Evolutionary conservation across 2,888 invertebrate species (phyloP), one percentile per base, ranked within the genome.

Genomic region (Anthrax anthrax): DNA sequence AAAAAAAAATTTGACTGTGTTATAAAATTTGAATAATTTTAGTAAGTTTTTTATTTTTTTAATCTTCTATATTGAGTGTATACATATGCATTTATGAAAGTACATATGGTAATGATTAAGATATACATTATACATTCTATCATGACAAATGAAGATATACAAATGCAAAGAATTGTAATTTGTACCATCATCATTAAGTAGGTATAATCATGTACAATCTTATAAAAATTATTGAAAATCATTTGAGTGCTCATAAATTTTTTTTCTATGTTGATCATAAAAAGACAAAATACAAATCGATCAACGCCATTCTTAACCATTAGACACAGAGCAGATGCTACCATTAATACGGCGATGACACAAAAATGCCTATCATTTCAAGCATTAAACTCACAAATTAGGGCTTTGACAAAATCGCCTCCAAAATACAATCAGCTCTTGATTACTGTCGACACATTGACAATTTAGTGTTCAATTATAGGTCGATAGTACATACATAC

Each of bases 251-350:
- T 32, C 29, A 32, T 32, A 3, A 32, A 12, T 29, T 32, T 12
- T 32, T 32, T 12, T 32, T 32, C 13, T 12, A 9, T 32, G 29
- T 9, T 12, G 29, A 32, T 4, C 12, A 32, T 32, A 12, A 16
- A 37, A 5, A n/a, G 17, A 10, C 19, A 23, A 13, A 39, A 37
- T 3, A 46, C 50, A 50, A 50, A 50, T 50, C 50, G 47, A 50
- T 50, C 50, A 50, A 42, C 29, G 37, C 40, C 41, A 46, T 45
- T 47, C 39, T 37, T 17, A 39, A 18, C 42, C 43, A 50, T 50
- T 50, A 45, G 50, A 48, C 44, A 48, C 50, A 48, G 50, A 43
- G 46, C 50, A 50, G 50, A 50, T 50, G 50, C 29, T 32, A 12
- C 12, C 12, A 32, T 32, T 32, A 32, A 32, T 32, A 32, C 6